Conservation (phyloP, 1,140 invertebrate genomes). For the Lordiphosa stackelbergi region DNA sequence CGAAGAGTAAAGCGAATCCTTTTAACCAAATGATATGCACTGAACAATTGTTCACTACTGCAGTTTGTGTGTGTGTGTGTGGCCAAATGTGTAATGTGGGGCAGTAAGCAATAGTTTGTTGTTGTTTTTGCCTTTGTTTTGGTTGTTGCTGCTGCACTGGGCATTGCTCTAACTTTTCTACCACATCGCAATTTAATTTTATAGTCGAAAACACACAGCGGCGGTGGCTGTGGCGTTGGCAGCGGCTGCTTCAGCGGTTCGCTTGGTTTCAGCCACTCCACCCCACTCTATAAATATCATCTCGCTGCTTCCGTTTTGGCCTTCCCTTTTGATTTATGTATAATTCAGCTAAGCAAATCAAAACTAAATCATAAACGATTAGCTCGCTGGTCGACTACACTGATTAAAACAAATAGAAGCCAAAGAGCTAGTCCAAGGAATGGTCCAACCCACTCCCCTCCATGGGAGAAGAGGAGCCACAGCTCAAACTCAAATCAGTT, state of each 20-base stretch:
- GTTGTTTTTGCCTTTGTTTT: conserved; percentile 11
- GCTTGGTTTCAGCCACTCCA: background rate
- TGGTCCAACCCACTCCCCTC: conserved; percentile 2
- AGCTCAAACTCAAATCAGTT: conserved; percentile 60
- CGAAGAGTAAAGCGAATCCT: conserved; percentile 69
- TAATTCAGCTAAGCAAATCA: conserved; percentile 58
- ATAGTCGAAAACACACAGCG: conserved; percentile 73
- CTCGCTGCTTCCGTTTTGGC: conserved; percentile 1
- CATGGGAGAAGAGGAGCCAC: conserved; percentile 2
- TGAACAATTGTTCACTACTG: conserved; percentile 67
- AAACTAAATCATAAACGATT: conserved; percentile 73
- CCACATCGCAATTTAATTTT: conserved; percentile 74
- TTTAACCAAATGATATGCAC: conserved; percentile 73
- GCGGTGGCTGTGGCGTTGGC: conserved; percentile 41
- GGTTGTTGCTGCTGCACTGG: conserved; percentile 31
- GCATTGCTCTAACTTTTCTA: conserved; percentile 69
- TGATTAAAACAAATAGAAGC: conserved; percentile 60
- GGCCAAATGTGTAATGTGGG: conserved; percentile 63
- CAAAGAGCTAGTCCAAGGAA: conserved; percentile 6
- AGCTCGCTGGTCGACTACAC: conserved; percentile 56
- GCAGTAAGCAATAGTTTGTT: conserved; percentile 66
- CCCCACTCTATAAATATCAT: conserved; percentile 1
- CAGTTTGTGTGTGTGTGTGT: conserved; percentile 39
- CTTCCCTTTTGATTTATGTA: conserved; percentile 38
- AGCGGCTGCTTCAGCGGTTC: conserved; percentile 16